Conservation (phyloP, 2,113 vertebrate genomes). For the Oostethus manadensis region DNA sequence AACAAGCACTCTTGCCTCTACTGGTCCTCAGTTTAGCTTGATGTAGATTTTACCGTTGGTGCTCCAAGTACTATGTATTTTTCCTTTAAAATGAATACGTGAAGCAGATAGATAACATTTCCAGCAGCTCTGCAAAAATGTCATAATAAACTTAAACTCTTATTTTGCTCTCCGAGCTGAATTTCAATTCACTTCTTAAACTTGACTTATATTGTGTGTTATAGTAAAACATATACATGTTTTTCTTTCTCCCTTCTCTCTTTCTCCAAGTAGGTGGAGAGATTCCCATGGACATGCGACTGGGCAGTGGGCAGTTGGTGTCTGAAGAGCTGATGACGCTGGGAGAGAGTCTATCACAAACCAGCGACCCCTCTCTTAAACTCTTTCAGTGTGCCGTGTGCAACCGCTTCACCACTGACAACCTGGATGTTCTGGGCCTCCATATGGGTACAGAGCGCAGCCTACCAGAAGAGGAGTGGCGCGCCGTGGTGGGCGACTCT, state of each 20-base stretch:
- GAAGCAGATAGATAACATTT: too few species aligned
- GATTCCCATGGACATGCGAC: slow-evolving; percentile 91
- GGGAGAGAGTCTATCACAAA: slow-evolving; percentile 94
- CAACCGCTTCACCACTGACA: slow-evolving; percentile 97
- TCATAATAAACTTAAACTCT: too few species aligned
- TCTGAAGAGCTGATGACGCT: slow-evolving; percentile 97
- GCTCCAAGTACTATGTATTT: too few species aligned
- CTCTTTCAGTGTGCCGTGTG: slow-evolving; percentile 98
- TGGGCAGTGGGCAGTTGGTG: slow-evolving; percentile 92
- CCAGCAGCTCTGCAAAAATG: too few species aligned
- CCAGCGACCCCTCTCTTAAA: slow-evolving; percentile 93
- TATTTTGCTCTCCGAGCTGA: slow-evolving; percentile 6
- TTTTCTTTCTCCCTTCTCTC: not conserved
- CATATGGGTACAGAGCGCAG: slow-evolving; percentile 93
- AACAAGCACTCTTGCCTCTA: too few species aligned
- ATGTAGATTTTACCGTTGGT: too few species aligned
- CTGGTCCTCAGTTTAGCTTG: too few species aligned
- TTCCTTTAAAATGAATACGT: slow-evolving; percentile 6
- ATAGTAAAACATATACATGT: not conserved
- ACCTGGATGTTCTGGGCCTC: slow-evolving; percentile 92
- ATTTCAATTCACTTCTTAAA: not conserved
- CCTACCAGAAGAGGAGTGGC: slow-evolving; percentile 96
- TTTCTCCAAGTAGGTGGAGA: slow-evolving; percentile 84
- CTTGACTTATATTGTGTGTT: slow-evolving; percentile 5
- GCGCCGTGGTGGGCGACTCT: slow-evolving; percentile 88